Conservation (phyloP, 92 coral and sea anemone genomes). For the Galaxea fascicularis region DNA sequence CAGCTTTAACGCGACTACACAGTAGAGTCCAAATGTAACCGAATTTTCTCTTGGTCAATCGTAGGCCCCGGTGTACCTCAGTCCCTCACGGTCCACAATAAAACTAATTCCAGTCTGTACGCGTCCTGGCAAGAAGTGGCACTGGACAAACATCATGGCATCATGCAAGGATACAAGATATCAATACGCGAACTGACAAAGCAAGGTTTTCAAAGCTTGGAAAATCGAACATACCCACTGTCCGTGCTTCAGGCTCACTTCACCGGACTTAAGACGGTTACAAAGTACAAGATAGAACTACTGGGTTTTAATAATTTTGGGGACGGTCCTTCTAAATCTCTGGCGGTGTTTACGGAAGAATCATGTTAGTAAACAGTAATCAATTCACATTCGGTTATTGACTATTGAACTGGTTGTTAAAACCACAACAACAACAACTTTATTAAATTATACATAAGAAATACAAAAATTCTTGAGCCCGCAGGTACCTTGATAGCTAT, state of each 20-base stretch:
- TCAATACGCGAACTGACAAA: conserved; percentile 18
- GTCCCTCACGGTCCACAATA: conserved; percentile 42
- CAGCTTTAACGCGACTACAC: too few relatives aligned
- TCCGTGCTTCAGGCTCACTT: not conserved
- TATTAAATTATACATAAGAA: too few relatives aligned
- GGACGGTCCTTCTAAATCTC: conserved; percentile 40
- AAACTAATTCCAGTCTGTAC: conserved; percentile 55
- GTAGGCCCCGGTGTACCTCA: conserved; percentile 72
- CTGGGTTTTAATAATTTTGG: conserved; percentile 70
- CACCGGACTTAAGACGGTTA: conserved; percentile 53
- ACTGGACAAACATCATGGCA: conserved; percentile 50
- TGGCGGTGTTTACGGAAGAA: conserved; percentile 49
- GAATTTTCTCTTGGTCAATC: not conserved
- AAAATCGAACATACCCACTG: not conserved
- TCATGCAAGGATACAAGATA: conserved; percentile 74
- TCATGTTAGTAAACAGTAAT: conserved; percentile 33
- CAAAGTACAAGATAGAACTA: conserved; percentile 55
- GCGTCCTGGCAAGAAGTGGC: conserved; percentile 66
- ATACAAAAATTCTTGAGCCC: too few relatives aligned
- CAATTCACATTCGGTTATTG: too few relatives aligned
- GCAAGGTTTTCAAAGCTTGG: not conserved
- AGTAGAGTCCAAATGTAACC: not conserved
- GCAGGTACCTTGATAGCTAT: too few relatives aligned
- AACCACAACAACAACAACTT: too few relatives aligned
- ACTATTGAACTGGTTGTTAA: not conserved